Percentiles rank a stretch among this genome's conserved stretches.
Evolutionary conservation across 2,888 invertebrate species (phyloP).

Genomic region (Pollenia angustigena): DNA sequence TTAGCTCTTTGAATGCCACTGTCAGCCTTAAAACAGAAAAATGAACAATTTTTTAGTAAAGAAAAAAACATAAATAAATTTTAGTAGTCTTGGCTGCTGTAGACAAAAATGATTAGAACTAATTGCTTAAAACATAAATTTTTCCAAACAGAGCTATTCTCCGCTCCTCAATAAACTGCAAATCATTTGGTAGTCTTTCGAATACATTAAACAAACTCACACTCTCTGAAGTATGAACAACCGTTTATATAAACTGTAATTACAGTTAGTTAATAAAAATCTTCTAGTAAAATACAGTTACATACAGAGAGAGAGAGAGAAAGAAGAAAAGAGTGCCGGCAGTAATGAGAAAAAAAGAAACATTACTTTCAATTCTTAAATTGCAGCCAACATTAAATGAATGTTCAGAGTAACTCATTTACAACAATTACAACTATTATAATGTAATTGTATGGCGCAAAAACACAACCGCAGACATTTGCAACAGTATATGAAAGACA

Average conservation of each 20-base stretch:
- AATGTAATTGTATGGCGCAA: slow-evolving; percentile 49
- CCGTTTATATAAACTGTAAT: slow-evolving; percentile 55
- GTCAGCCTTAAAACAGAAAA: slow-evolving; percentile 37
- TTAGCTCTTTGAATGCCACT: background rate
- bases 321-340: background rate
- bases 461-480: slow-evolving; percentile 67
- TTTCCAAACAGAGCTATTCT: background rate
- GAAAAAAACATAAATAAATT: background rate
- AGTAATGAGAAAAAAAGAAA: slow-evolving; percentile 28
- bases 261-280: slow-evolving; percentile 55
- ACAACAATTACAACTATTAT: slow-evolving; percentile 70
- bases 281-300: background rate
- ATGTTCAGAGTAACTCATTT: slow-evolving; percentile 62
- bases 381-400: slow-evolving; percentile 57
- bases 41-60: background rate
- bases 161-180: background rate
- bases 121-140: slow-evolving; percentile 72
- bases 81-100: slow-evolving; percentile 31
- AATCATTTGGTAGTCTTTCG: slow-evolving; percentile 5
- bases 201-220: slow-evolving; percentile 4
- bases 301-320: background rate
- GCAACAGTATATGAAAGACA: background rate
- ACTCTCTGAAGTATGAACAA: slow-evolving; percentile 21
- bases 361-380: slow-evolving; percentile 63
- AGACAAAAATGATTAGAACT: slow-evolving; percentile 70